phyloP scores from a whole-genome alignment of 2,888 invertebrate species.

The Lasius platythorax region DNA sequence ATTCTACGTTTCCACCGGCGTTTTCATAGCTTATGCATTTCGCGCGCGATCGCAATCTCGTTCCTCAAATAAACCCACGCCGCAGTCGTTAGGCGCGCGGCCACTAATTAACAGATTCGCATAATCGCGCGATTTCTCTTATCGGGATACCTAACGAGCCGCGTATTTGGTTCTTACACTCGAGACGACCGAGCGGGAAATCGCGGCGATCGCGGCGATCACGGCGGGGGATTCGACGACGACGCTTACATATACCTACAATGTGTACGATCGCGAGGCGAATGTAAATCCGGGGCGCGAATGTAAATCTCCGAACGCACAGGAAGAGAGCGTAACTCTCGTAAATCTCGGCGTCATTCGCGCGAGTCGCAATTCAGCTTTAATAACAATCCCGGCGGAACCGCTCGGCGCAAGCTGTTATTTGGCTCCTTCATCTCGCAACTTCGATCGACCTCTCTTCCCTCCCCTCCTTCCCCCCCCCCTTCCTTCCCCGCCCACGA shows the following conservation, averaged over 20 bases:
- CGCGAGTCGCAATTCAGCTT: conserved; percentile 83
- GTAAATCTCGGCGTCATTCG: conserved; percentile 85
- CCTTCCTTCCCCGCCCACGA: not conserved
- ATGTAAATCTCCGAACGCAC: conserved; percentile 64
- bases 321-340: conserved; percentile 74
- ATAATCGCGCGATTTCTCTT: conserved; percentile 52
- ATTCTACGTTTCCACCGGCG: conserved; percentile 24
- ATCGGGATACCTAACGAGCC: conserved; percentile 46
- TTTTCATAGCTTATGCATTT: conserved; percentile 50
- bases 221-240: not conserved
- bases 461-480: not conserved
- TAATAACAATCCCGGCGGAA: conserved; percentile 82
- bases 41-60: conserved; percentile 10
- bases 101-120: conserved; percentile 52
- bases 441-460: conserved; percentile 71
- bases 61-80: conserved; percentile 41
- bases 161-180: not conserved
- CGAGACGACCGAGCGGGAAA: conserved; percentile 29
- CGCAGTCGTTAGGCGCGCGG: conserved; percentile 20
- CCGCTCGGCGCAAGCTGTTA: conserved; percentile 81
- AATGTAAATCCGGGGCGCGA: conserved; percentile 44
- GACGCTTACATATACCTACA: not conserved
- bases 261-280: not conserved
- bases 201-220: not conserved
- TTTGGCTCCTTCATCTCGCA: conserved; percentile 77